Conservation (phyloP, 2,888 invertebrate species). For the Bugula neritina region DNA sequence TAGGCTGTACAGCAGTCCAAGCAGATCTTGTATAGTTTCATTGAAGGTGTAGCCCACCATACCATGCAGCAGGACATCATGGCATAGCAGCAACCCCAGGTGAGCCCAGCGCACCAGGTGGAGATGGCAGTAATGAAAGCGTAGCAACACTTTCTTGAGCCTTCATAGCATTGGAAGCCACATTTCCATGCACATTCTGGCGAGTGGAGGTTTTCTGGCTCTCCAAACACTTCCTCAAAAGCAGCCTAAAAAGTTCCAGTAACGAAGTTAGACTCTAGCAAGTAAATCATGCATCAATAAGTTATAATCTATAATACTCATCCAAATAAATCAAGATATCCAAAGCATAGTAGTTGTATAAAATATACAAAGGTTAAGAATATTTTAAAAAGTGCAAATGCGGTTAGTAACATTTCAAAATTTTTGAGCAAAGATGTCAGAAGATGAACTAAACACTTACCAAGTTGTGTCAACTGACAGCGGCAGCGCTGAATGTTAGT, state of each 20-base stretch:
- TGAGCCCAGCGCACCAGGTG: slow-evolving; percentile 63
- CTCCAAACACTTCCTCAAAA: slow-evolving; percentile 30
- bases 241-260: slow-evolving; percentile 27
- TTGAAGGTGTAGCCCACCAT: slow-evolving; percentile 66
- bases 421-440: too few species aligned
- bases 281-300: too few species aligned
- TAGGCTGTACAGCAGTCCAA: slow-evolving; percentile 62
- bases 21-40: slow-evolving; percentile 64
- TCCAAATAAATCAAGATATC: too few species aligned
- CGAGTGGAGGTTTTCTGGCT: slow-evolving; percentile 28
- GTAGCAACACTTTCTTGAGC: slow-evolving; percentile 65
- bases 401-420: too few species aligned
- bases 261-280: too few species aligned
- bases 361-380: too few species aligned
- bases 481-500: too few species aligned
- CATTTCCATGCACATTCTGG: slow-evolving; percentile 29
- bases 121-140: slow-evolving; percentile 62
- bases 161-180: slow-evolving; percentile 51
- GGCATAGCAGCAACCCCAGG: slow-evolving; percentile 51
- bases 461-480: too few species aligned
- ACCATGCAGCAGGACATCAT: slow-evolving; percentile 62
- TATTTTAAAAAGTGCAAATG: too few species aligned
- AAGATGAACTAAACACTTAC: too few species aligned
- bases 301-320: too few species aligned
- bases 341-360: too few species aligned